These are phyloP conservation scores for Esox lucius DNA, from an alignment of 2,797 vertebrate species.

Conservation along the genomic window DNA sequence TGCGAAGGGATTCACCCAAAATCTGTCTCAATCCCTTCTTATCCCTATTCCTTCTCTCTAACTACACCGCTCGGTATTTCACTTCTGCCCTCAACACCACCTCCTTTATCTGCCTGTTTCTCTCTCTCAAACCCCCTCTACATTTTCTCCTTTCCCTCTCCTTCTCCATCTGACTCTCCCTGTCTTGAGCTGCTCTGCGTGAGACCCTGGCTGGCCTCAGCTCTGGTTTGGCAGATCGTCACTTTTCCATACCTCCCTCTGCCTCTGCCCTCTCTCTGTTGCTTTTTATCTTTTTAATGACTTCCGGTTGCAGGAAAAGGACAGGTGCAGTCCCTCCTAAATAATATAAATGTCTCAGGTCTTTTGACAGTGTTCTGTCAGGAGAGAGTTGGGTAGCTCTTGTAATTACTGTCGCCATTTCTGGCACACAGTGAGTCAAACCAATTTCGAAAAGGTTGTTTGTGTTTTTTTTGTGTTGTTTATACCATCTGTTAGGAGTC, in stretches of 20 bases:
- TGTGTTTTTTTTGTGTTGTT: neutral
- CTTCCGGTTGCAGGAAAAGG: neutral
- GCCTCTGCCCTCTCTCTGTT: neutral
- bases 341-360: neutral
- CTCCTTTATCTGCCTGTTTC: neutral
- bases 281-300: neutral
- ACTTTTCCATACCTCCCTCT: neutral
- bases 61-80: neutral
- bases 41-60: neutral
- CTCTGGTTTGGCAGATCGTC: neutral
- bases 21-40: neutral
- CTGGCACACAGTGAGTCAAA: neutral
- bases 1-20: neutral
- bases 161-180: neutral
- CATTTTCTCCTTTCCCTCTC: neutral
- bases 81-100: neutral
- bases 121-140: neutral
- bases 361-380: neutral
- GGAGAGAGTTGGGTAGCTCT: neutral
- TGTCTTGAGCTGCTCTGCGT: neutral
- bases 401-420: constrained; percentile 10
- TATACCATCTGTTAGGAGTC: neutral
- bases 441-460: constrained; percentile 1
- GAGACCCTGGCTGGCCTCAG: neutral
- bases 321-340: neutral